Evolutionary conservation across 2,797 vertebrate species (phyloP).

Genomic region (Cryptoblepharus egeriae): DNA sequence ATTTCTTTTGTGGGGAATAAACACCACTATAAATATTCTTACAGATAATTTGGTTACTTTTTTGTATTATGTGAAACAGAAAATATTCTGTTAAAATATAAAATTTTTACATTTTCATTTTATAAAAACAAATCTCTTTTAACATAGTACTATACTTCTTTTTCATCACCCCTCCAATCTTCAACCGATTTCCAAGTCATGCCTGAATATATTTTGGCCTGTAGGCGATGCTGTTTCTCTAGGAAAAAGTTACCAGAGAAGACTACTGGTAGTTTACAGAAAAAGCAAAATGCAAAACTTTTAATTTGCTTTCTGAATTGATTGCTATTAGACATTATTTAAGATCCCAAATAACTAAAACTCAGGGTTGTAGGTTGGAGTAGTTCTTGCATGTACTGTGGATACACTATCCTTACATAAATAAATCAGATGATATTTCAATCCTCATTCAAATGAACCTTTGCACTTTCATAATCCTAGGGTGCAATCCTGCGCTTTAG

Average conservation of each 20-base stretch:
- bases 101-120: too few species aligned
- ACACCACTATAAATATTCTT: too few species aligned
- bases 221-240: conserved; percentile 75
- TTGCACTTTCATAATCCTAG: too few species aligned
- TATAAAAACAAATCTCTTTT: too few species aligned
- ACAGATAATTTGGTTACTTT: too few species aligned
- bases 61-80: too few species aligned
- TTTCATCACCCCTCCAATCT: too few species aligned
- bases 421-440: background rate
- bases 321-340: background rate
- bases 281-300: conserved; percentile 3
- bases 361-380: too few species aligned
- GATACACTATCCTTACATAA: background rate
- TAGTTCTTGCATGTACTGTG: background rate
- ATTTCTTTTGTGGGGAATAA: too few species aligned
- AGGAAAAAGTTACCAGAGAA: conserved; percentile 43
- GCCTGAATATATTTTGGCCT: conserved; percentile 36
- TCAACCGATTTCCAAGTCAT: background rate
- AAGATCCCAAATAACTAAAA: background rate
- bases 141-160: too few species aligned
- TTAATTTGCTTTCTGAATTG: background rate
- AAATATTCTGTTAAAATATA: too few species aligned
- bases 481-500: too few species aligned
- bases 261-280: background rate
- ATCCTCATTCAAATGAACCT: background rate